Evolutionary conservation across 92 coral and sea anemone genomes (phyloP).

Genomic region (Epizoanthus rinbou): DNA sequence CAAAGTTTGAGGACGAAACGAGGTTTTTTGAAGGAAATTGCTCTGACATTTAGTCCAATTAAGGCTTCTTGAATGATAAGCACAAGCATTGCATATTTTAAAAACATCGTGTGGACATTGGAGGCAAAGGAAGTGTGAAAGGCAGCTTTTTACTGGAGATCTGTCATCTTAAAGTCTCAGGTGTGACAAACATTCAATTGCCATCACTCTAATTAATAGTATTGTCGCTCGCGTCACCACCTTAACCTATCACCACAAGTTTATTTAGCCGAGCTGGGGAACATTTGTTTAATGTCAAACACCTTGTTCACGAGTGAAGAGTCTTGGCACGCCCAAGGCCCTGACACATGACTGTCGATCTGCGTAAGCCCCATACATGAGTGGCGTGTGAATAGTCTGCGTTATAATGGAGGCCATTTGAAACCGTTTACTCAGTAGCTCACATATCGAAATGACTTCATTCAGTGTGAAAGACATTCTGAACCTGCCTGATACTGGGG

Average conservation of each 20-base stretch:
- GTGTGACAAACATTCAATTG: slow-evolving; percentile 93
- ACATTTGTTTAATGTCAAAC: slow-evolving; percentile 98
- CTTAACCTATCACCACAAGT: slow-evolving; percentile 96
- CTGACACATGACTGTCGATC: slow-evolving; percentile 75
- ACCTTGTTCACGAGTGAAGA: slow-evolving; percentile 93
- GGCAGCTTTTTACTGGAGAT: slow-evolving; percentile 64
- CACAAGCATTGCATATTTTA: slow-evolving; percentile 48
- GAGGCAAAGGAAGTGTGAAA: slow-evolving; percentile 55
- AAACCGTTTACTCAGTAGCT: slow-evolving; percentile 60
- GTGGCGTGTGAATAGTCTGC: slow-evolving; percentile 65
- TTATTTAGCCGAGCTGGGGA: slow-evolving; percentile 88
- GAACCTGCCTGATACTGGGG: slow-evolving; percentile 77
- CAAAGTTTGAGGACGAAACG: slow-evolving; percentile 39
- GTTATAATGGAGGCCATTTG: slow-evolving; percentile 86
- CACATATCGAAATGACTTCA: slow-evolving; percentile 89
- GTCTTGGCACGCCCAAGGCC: slow-evolving; percentile 89
- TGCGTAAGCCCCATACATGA: slow-evolving; percentile 77
- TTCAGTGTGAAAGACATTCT: slow-evolving; percentile 96
- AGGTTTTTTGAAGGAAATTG: slow-evolving; percentile 48
- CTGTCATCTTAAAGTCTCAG: slow-evolving; percentile 85
- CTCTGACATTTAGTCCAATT: slow-evolving; percentile 23
- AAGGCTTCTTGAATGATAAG: slow-evolving; percentile 55
- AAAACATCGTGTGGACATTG: slow-evolving; percentile 59
- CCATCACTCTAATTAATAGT: slow-evolving; percentile 97
- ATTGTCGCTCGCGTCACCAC: slow-evolving; percentile 96